Evolutionary conservation across 2,888 invertebrate genomes (phyloP).

Genomic region (Sarcophaga subvicina): DNA sequence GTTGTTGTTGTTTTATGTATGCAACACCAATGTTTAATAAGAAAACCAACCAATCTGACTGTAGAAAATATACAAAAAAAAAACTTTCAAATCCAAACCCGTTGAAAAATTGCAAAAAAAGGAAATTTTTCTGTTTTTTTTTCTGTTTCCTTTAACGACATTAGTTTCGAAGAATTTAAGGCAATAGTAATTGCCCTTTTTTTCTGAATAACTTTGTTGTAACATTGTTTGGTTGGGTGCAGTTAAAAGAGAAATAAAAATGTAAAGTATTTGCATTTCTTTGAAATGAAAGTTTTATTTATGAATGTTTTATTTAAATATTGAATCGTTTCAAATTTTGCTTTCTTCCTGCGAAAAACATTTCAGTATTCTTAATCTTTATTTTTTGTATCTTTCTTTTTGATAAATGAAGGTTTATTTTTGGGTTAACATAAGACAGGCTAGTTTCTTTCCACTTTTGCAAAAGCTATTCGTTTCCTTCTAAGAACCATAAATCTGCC

Average conservation of each 20-base stretch:
- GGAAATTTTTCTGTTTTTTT: slow-evolving; percentile 39
- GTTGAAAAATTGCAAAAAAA: slow-evolving; percentile 24
- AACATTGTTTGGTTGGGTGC: slow-evolving; percentile 34
- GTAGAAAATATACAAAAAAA: background rate
- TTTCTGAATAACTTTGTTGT: background rate
- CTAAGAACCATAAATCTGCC: no score
- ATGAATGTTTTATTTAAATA: slow-evolving; percentile 43
- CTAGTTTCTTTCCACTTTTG: no score
- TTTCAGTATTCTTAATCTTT: no score
- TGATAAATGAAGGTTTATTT: background rate
- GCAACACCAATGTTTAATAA: slow-evolving; percentile 23
- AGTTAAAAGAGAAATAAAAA: background rate
- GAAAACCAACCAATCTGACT: background rate
- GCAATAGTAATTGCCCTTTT: slow-evolving; percentile 48
- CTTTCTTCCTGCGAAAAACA: background rate
- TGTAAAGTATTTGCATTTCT: slow-evolving; percentile 46
- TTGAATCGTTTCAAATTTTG: background rate
- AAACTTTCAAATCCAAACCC: slow-evolving; percentile 18
- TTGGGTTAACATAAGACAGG: no score
- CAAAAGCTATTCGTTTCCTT: no score
- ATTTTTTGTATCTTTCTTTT: background rate
- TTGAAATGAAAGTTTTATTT: slow-evolving; percentile 52
- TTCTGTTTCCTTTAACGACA: slow-evolving; percentile 49
- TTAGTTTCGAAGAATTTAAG: slow-evolving; percentile 65
- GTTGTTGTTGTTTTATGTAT: slow-evolving; percentile 30